Conservation (phyloP, 2,888 invertebrate species). For the Tachystola acroxantha region DNA sequence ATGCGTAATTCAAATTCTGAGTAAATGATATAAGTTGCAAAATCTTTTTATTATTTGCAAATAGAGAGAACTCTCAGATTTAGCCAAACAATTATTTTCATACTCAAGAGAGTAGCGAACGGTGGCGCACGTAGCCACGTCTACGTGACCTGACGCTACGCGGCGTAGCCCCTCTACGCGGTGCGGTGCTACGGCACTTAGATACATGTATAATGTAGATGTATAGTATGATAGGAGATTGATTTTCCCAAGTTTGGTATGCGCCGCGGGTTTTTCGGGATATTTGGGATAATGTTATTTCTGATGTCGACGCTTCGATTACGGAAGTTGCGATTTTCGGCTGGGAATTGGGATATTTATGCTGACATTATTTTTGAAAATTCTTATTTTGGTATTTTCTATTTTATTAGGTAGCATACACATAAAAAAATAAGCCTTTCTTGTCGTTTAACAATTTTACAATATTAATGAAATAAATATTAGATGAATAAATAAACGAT, state of each 20-base stretch:
- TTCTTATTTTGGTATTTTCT: no score
- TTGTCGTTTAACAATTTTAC: no score
- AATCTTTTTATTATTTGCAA: no score
- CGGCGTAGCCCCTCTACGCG: constrained; percentile 25
- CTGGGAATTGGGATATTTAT: constrained; percentile 3
- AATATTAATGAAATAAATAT: no score
- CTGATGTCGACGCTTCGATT: constrained; percentile 14
- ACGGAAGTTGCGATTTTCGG: constrained; percentile 19
- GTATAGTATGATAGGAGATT: constrained; percentile 24
- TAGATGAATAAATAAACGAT: no score
- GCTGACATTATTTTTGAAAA: not conserved
- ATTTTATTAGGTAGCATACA: no score
- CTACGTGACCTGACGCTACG: constrained; percentile 54
- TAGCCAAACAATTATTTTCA: no score
- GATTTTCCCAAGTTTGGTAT: constrained; percentile 45
- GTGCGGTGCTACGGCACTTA: constrained; percentile 20
- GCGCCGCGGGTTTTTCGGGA: constrained; percentile 28
- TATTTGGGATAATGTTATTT: constrained; percentile 31
- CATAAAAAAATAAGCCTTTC: no score
- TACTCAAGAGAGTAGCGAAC: not conserved
- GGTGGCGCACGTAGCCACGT: constrained; percentile 10
- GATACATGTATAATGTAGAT: constrained; percentile 25
- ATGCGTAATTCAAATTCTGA: no score
- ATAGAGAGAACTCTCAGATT: no score
- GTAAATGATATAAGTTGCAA: no score